Percentiles rank a stretch among this genome's conserved stretches.
phyloP scores from a whole-genome alignment of 2,113 vertebrate genomes.

The Cavia aperea region DNA sequence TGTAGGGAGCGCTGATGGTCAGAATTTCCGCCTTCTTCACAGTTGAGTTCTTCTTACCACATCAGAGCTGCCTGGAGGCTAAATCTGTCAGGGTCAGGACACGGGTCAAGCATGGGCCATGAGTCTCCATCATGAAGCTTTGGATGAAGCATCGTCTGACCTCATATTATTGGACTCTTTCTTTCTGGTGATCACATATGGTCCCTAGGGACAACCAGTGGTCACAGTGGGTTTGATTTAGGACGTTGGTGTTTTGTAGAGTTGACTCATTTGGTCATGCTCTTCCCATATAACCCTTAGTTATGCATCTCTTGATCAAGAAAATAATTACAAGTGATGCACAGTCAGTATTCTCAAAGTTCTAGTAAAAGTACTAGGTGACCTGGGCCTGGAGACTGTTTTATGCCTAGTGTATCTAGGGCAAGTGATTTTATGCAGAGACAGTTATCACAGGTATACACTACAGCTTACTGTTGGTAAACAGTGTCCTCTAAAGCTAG shows the following conservation, averaged over 20 bases:
- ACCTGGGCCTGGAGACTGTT: not conserved
- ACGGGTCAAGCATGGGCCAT: not conserved
- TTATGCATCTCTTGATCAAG: not conserved
- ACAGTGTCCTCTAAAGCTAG: not conserved
- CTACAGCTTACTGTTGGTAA: not conserved
- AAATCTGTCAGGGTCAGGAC: not conserved
- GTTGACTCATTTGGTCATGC: not conserved
- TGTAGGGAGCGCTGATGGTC: not conserved
- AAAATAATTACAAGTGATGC: not conserved
- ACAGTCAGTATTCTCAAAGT: not conserved
- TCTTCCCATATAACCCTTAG: not conserved
- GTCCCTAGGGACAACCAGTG: not conserved
- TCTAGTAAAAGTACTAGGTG: not conserved
- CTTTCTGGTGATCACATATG: not conserved
- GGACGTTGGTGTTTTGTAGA: not conserved
- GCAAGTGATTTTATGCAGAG: not conserved
- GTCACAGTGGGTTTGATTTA: not conserved
- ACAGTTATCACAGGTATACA: not conserved
- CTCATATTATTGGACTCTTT: not conserved
- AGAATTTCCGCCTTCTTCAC: not conserved
- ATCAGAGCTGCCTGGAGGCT: not conserved
- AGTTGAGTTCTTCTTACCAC: not conserved
- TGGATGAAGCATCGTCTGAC: not conserved
- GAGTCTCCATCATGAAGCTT: not conserved
- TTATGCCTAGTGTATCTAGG: not conserved